These are phyloP conservation scores for Muraenolepis orangiensis DNA, from an alignment of 2,797 vertebrate species.

Conservation along the genomic window DNA sequence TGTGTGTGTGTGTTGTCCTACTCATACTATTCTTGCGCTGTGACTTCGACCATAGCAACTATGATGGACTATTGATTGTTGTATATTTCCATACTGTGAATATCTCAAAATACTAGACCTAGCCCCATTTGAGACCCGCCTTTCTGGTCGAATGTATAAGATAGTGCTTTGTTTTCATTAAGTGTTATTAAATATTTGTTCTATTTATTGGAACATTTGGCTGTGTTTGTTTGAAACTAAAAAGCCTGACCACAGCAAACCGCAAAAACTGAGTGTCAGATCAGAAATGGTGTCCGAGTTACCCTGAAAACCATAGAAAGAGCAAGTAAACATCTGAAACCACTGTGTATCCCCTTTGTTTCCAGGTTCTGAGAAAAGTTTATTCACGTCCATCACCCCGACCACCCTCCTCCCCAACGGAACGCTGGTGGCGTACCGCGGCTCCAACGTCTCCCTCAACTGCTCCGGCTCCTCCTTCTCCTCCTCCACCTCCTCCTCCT, in stretches of 20 bases:
- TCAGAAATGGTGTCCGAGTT: not conserved
- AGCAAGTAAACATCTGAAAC: not conserved
- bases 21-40: not conserved
- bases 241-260: too few relatives aligned
- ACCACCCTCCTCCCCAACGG: conserved; percentile 61
- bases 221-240: too few relatives aligned
- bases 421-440: conserved; percentile 53
- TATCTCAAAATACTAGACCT: not conserved
- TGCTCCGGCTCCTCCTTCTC: conserved; percentile 67
- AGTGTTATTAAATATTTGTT: too few relatives aligned
- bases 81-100: not conserved
- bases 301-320: not conserved
- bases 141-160: too few relatives aligned
- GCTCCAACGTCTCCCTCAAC: conserved; percentile 59
- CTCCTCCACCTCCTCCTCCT: too few relatives aligned
- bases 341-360: conserved; percentile 14
- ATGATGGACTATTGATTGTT: not conserved
- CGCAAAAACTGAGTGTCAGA: not conserved
- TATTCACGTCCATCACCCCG: conserved; percentile 53
- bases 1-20: not conserved
- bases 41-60: not conserved
- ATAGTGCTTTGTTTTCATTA: too few relatives aligned
- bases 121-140: too few relatives aligned
- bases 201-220: too few relatives aligned
- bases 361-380: conserved; percentile 66